Evolutionary conservation across 2,797 vertebrate genomes (phyloP).

Genomic region (Tragopan temminckii): DNA sequence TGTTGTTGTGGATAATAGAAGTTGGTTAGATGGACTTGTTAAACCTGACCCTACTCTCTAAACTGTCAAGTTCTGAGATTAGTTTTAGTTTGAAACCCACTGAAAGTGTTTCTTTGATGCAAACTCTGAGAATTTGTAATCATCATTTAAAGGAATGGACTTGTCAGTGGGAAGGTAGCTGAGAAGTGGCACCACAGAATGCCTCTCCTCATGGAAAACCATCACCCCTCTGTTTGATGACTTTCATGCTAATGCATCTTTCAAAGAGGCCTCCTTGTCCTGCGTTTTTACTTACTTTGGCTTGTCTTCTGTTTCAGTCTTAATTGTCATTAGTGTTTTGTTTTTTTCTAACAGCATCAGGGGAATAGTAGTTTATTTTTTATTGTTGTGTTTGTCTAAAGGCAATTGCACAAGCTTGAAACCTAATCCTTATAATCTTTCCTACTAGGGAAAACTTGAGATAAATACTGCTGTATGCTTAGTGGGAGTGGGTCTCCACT

Average conservation of each 20-base stretch:
- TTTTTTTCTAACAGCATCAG: conserved; percentile 12
- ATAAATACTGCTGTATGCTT: conserved; percentile 58
- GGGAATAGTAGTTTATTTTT: conserved; percentile 56
- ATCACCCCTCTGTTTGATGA: background rate
- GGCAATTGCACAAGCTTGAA: conserved; percentile 60
- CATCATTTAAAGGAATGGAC: background rate
- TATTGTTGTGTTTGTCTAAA: conserved; percentile 68
- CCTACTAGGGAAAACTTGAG: conserved; percentile 39
- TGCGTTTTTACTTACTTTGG: conserved; percentile 21
- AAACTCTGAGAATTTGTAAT: conserved; percentile 19
- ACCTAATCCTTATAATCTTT: conserved; percentile 63
- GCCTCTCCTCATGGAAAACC: conserved; percentile 3
- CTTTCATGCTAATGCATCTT: conserved; percentile 29
- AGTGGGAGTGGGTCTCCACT: conserved; percentile 61
- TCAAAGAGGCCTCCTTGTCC: conserved; percentile 42
- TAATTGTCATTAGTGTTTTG: conserved; percentile 24
- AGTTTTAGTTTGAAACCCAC: background rate
- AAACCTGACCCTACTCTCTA: background rate
- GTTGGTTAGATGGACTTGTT: background rate
- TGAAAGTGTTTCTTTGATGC: conserved; percentile 10
- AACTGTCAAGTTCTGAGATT: conserved; percentile 1
- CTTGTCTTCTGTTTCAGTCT: conserved; percentile 56
- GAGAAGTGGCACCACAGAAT: background rate
- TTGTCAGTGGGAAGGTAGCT: background rate
- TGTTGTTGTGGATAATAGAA: background rate